Evolutionary conservation across 2,797 vertebrate genomes (phyloP).

Genomic region (Sebastes itinus): DNA sequence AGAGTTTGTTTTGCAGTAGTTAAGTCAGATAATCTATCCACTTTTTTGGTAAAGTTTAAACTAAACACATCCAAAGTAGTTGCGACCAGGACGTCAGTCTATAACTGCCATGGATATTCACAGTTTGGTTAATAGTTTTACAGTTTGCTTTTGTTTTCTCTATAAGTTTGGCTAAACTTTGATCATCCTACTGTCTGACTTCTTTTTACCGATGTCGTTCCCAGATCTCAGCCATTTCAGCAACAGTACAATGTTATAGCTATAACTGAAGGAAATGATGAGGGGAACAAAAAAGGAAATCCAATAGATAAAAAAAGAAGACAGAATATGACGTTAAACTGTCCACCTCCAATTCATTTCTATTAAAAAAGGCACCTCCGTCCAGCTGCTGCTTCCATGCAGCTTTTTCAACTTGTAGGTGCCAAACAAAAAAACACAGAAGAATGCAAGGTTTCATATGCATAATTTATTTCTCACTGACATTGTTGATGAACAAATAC

Average conservation of each 20-base stretch:
- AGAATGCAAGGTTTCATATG: conserved; percentile 7
- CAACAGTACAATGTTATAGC: neutral
- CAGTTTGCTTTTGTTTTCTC: neutral
- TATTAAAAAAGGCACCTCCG: neutral
- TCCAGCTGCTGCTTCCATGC: too few relatives aligned
- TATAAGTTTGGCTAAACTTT: neutral
- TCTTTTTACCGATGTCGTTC: neutral
- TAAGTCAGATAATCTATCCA: neutral
- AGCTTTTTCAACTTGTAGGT: neutral
- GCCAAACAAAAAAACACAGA: conserved; percentile 13
- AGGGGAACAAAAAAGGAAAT: neutral
- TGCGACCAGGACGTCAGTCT: neutral
- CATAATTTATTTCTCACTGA: conserved; percentile 71
- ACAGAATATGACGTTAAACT: neutral
- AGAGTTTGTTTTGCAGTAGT: neutral
- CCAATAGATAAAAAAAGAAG: neutral
- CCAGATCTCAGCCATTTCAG: neutral
- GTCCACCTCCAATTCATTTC: neutral
- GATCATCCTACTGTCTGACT: neutral
- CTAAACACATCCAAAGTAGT: neutral
- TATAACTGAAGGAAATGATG: neutral
- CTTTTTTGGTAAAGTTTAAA: neutral
- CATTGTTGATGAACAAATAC: conserved; percentile 41
- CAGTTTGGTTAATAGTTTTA: neutral
- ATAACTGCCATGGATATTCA: neutral